Conservation (phyloP, 2,888 invertebrate species). For the Lithosia quadra region DNA sequence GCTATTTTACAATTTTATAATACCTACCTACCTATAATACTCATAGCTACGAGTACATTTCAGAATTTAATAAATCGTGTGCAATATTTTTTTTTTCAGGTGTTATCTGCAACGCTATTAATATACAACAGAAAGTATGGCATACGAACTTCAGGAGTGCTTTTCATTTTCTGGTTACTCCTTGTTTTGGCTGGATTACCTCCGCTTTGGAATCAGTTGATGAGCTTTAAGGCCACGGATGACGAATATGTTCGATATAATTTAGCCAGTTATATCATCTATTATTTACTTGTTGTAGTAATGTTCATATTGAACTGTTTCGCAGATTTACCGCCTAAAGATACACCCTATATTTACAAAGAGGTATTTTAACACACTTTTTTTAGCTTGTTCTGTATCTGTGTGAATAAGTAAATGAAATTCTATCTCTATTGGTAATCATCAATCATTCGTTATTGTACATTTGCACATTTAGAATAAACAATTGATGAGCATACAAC, state of each 20-base stretch:
- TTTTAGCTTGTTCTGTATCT: background rate
- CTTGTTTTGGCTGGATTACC: conserved; percentile 90
- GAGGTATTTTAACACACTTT: conserved; percentile 79
- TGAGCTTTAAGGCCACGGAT: conserved; percentile 66
- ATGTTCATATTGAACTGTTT: conserved; percentile 93
- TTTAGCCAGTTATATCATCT: conserved; percentile 92
- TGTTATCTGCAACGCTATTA: conserved; percentile 89
- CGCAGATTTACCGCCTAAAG: conserved; percentile 90
- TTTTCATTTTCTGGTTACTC: conserved; percentile 96
- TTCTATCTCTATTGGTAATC: no score
- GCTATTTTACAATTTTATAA: no score
- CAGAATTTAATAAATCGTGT: background rate
- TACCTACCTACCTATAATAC: no score
- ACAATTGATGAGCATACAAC: no score
- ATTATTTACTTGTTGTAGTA: conserved; percentile 89
- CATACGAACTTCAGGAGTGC: conserved; percentile 94
- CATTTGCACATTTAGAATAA: no score
- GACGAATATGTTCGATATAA: conserved; percentile 87
- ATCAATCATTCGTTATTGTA: no score
- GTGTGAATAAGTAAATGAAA: background rate
- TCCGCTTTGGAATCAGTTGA: conserved; percentile 89
- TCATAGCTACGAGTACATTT: no score
- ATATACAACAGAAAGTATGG: conserved; percentile 94
- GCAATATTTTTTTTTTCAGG: conserved; percentile 78
- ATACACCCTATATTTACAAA: conserved; percentile 89